phyloP scores from a whole-genome alignment of 2,113 vertebrate species.

The Paedocypris sp. region DNA sequence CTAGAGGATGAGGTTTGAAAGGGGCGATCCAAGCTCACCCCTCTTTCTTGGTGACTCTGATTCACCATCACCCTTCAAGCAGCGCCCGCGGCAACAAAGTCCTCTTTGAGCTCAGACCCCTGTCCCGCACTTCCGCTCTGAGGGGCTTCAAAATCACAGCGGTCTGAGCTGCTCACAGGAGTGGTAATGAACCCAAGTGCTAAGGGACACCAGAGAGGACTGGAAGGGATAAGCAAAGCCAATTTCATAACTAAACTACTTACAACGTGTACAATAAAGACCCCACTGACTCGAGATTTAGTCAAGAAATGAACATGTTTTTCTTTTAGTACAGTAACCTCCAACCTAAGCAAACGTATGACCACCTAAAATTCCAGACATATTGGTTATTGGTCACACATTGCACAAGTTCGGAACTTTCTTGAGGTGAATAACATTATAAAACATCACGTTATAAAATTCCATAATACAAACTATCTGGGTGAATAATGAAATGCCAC shows the following conservation, averaged over 20 bases:
- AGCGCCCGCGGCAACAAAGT: conserved; percentile 59
- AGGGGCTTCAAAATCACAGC: conserved; percentile 71
- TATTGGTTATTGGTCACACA: too few relatives aligned
- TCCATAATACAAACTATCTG: too few relatives aligned
- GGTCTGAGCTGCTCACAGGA: conserved; percentile 70
- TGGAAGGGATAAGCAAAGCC: neutral
- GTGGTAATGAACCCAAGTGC: conserved; percentile 54
- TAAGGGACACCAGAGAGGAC: neutral
- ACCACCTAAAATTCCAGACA: too few relatives aligned
- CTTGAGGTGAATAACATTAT: too few relatives aligned
- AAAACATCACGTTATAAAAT: too few relatives aligned
- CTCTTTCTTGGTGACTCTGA: conserved; percentile 50
- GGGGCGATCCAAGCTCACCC: conserved; percentile 53
- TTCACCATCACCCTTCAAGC: conserved; percentile 39
- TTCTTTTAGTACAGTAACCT: too few relatives aligned
- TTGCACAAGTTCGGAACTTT: too few relatives aligned
- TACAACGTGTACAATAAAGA: neutral
- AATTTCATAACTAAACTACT: neutral
- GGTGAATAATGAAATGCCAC: too few relatives aligned
- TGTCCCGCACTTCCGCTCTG: conserved; percentile 77
- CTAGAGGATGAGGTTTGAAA: conserved; percentile 57
- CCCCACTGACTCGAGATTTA: too few relatives aligned
- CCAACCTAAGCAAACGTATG: too few relatives aligned
- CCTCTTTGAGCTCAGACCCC: conserved; percentile 65
- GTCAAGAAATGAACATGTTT: too few relatives aligned